Conservation (phyloP, 2,888 invertebrate genomes). For the Yponomeuta cagnagella region DNA sequence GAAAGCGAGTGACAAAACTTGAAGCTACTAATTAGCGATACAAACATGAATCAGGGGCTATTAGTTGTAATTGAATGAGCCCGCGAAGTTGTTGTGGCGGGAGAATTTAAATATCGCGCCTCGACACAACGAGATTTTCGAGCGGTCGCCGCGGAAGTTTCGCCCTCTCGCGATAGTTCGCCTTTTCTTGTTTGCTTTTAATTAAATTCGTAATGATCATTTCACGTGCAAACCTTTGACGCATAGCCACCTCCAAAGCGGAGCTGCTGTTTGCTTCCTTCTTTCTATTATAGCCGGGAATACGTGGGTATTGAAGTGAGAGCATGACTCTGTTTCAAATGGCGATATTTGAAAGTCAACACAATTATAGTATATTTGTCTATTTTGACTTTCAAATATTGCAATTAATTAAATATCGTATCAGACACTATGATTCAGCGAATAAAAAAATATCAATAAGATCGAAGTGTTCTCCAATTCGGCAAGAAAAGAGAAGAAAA, state of each 20-base stretch:
- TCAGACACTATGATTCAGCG: too few species aligned
- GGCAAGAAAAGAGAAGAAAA: slow-evolving; percentile 26
- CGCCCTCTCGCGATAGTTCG: not conserved
- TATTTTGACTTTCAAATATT: too few species aligned
- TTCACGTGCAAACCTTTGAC: not conserved
- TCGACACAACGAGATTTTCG: slow-evolving; percentile 48
- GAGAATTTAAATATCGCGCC: slow-evolving; percentile 70
- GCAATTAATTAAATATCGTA: too few species aligned
- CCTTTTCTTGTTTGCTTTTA: slow-evolving; percentile 3
- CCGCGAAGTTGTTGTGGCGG: slow-evolving; percentile 59
- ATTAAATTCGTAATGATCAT: not conserved
- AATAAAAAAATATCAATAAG: too few species aligned
- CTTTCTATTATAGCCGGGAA: not conserved
- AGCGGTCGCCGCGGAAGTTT: slow-evolving; percentile 32
- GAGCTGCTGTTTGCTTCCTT: not conserved
- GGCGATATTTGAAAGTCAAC: too few species aligned
- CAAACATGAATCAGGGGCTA: slow-evolving; percentile 76
- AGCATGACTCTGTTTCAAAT: too few species aligned
- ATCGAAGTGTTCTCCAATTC: not conserved
- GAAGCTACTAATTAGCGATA: slow-evolving; percentile 73
- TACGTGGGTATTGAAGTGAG: too few species aligned
- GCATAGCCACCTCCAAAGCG: not conserved
- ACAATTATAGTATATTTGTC: too few species aligned
- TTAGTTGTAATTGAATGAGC: slow-evolving; percentile 75
- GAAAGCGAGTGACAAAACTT: slow-evolving; percentile 69